These are phyloP conservation scores for Sepiola atlantica DNA, from an alignment of 2,888 invertebrate species.

Conservation along the genomic window DNA sequence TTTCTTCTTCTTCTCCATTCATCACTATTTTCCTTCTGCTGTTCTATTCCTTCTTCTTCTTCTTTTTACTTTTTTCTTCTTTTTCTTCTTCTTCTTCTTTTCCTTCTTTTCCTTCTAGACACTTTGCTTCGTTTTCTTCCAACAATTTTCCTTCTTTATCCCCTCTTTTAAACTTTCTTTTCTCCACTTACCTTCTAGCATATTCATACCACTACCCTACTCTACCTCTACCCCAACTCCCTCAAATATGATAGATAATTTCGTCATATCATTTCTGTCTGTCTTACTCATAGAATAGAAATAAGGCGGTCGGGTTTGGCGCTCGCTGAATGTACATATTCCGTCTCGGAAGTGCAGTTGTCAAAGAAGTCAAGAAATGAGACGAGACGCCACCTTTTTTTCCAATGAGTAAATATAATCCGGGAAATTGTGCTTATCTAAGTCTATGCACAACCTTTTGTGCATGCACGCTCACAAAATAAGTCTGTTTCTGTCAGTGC, in stretches of 20 bases:
- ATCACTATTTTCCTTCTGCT: too few species aligned
- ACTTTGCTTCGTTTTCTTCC: too few species aligned
- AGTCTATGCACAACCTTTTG: background rate
- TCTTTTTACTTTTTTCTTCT: too few species aligned
- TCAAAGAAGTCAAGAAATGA: background rate
- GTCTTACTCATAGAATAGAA: background rate
- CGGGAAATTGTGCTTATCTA: conserved; percentile 5
- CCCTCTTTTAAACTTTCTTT: background rate
- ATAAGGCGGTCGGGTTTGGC: background rate
- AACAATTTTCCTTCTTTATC: background rate
- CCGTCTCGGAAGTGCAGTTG: background rate
- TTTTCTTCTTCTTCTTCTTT: too few species aligned
- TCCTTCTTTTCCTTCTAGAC: too few species aligned
- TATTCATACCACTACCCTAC: background rate
- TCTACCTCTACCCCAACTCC: background rate
- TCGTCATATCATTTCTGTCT: background rate
- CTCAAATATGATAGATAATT: background rate
- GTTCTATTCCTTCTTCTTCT: too few species aligned
- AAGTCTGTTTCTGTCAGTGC: too few species aligned
- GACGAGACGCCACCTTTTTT: background rate
- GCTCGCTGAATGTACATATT: background rate
- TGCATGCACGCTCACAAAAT: background rate
- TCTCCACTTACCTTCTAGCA: background rate
- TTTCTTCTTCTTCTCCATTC: too few species aligned
- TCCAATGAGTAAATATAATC: background rate